Evolutionary conservation across 1,140 invertebrate genomes (phyloP), one percentile per base, ranked within the genome.

Genomic region (Hydropsyche tenuis): DNA sequence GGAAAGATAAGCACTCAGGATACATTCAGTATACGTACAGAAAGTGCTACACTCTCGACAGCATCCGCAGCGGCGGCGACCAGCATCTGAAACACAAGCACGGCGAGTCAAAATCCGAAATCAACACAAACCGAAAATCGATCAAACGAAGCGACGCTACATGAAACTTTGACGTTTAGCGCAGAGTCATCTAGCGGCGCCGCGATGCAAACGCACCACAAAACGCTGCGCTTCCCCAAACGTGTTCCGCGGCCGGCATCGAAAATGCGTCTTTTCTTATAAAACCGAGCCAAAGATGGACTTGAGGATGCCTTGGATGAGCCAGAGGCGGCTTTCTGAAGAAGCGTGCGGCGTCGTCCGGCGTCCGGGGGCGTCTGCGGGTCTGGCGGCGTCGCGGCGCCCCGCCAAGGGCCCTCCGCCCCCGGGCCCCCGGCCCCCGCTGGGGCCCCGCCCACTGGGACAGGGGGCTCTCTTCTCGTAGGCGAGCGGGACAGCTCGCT

Each of bases 21-120:
- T 96, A 96, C 94, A 96, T 96, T 96, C 94, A 96, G 95, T 96
- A 96, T 96, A 96, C 95, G 94, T 96, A 92, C 93, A 96, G 93
- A 94, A 92, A 89, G 92, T 91, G 90, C 86, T 90, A 91, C 91
- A 88, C 87, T 84, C 73, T 83, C 84, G 73, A 73, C 76, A 16
- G 16, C 20, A 18, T 51, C 46, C 7, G n/a, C n/a, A n/a, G 18
- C 51, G 16, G 18, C 7, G 20, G 18, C 51, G 51, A n/a, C 7
- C 51, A 22, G n/a, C 51, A 20, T 53, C 51, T 53, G 51, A 53
- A 53, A 53, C 14, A 53, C 22, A 53, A 53, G 22, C 5, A 53
- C 18, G 1, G 2, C 16, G 22, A 20, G 20, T 16, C 2, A 20
- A 20, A 20, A 53, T n/a, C 18, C 20, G 51, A 20, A 16, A 20